Base-by-base conservation (phyloP, 2,797 vertebrate species). In the Zenarchopterus dispar region DNA sequence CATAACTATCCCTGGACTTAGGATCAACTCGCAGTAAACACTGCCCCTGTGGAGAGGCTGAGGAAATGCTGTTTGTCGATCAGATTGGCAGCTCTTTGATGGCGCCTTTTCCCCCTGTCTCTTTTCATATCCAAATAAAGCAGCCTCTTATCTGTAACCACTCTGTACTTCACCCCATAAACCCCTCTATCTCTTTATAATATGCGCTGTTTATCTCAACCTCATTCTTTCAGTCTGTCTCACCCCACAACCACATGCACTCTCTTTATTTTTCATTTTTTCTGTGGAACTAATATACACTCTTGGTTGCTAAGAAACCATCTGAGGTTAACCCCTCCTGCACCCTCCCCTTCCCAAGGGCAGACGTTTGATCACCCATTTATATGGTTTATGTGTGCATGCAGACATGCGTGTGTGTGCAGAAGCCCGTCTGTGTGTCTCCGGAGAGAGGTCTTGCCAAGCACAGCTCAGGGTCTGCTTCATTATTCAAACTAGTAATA, bases 331-430 rank as follows among this genome's bases (percentile, higher is more conserved):
- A 39, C 36, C 36, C 74, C 73, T 79, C 65, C 82, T n/a, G n/a
- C n/a, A n/a, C n/a, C 65, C 70, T 85, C 22, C 22, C 8, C 33
- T 10, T 9, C 9, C 36, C 36, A 55, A 61, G 87, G 92, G 78
- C 93, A 91, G 92, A 92, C 80, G 84, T 95, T 93, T 94, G 95
- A 95, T 94, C 94, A 94, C 92, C 92, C 93, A 93, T 95, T 95
- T 94, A 93, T 94, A 93, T 91, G 52, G 70, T 82, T 73, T 73
- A 58, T 61, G 42, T 66, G 47, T 62, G 18, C 36, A 39, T 39
- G 36, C 36, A 39, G 28, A 28, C 28, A 28, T 8, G 28, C 28
- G 47, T 65, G 58, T 62, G 75, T 64, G 74, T 70, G 45, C 31
- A 47, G 45, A 36, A 50, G 70, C 60, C 53, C 31, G 62, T 60